Conservation (phyloP, 1,140 invertebrate species). For the Latrodectus geometricus region DNA sequence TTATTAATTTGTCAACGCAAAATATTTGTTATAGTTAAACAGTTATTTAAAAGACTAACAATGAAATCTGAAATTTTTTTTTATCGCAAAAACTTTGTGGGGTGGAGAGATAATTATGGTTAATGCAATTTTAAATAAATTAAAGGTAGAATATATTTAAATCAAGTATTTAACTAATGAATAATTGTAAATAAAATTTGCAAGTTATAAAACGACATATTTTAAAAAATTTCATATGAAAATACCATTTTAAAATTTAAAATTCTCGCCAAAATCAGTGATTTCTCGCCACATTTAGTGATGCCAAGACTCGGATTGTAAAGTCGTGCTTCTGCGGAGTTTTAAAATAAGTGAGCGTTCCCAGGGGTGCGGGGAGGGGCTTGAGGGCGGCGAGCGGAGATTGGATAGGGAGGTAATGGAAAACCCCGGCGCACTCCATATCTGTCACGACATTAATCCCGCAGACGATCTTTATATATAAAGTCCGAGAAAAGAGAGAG, state of each 20-base stretch:
- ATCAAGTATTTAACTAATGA: too few species aligned
- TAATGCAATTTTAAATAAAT: too few species aligned
- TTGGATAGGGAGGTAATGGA: constrained; percentile 59
- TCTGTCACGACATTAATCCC: constrained; percentile 56
- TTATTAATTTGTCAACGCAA: too few species aligned
- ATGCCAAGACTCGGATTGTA: constrained; percentile 17
- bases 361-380: constrained; percentile 52
- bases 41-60: too few species aligned
- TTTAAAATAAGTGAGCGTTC: constrained; percentile 62
- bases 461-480: constrained; percentile 31
- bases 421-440: constrained; percentile 60
- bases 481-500: constrained; percentile 1
- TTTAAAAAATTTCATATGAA: too few species aligned
- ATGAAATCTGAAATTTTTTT: too few species aligned
- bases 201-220: too few species aligned
- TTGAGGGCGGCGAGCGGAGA: constrained; percentile 42
- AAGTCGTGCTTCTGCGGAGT: constrained; percentile 53
- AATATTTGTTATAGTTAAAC: too few species aligned
- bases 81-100: too few species aligned
- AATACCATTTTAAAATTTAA: background rate
- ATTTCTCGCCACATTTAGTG: background rate
- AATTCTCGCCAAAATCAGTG: background rate
- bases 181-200: too few species aligned
- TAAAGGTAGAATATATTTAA: too few species aligned
- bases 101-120: too few species aligned